These are phyloP conservation scores for Orientallactaga sibirica DNA, from an alignment of 2,797 vertebrate genomes.

Conservation along the genomic window DNA sequence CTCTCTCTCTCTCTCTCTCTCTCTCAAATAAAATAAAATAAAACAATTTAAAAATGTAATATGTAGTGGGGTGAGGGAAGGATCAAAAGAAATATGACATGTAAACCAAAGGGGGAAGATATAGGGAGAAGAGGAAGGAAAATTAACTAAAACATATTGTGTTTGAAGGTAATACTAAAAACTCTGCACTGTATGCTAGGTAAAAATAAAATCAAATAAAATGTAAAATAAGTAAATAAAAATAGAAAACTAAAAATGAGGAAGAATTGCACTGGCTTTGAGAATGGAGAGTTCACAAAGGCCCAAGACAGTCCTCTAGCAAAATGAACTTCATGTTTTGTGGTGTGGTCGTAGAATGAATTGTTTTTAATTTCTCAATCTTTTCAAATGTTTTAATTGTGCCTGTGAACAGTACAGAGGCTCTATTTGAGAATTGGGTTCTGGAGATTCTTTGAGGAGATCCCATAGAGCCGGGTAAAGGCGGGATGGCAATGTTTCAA, in stretches of 20 bases:
- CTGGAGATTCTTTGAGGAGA: conserved; percentile 2
- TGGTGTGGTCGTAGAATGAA: not conserved
- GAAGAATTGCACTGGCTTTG: not conserved
- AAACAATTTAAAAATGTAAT: not conserved
- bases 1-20: no score
- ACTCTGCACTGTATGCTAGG: no score
- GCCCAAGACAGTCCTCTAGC: not conserved
- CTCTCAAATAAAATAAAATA: no score
- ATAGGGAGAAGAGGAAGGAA: no score
- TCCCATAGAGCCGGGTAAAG: not conserved
- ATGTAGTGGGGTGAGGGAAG: not conserved
- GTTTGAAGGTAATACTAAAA: no score
- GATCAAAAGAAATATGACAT: no score
- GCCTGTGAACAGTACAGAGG: conserved; percentile 52
- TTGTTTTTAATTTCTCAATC: conserved; percentile 60
- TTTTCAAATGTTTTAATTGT: conserved; percentile 54
- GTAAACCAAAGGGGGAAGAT: no score
- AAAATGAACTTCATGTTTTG: conserved; percentile 44
- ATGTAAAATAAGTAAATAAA: no score
- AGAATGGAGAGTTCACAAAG: conserved; percentile 1
- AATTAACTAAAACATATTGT: no score
- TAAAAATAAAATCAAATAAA: no score
- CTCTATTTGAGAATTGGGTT: not conserved
- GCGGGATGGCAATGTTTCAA: conserved; percentile 3
- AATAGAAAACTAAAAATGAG: not conserved